Percentiles rank a stretch among this genome's conserved stretches.
phyloP scores from a whole-genome alignment of 2,888 invertebrate genomes.

The Pristionchus maxplancki region DNA sequence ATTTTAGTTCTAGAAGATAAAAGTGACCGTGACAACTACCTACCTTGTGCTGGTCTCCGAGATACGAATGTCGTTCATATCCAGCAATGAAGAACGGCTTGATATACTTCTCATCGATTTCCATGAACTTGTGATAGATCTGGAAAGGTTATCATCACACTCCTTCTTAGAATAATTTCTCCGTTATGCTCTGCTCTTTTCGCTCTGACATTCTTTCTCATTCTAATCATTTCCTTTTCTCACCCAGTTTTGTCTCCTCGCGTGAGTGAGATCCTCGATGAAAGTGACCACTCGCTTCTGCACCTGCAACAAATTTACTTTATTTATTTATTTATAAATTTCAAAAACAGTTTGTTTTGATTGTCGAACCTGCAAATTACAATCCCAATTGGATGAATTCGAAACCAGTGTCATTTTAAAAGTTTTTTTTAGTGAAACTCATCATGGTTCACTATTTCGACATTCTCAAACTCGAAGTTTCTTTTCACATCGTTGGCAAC shows the following conservation, averaged over 20 bases:
- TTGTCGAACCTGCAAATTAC: too few relatives aligned
- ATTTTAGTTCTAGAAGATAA: too few relatives aligned
- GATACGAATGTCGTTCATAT: slow-evolving; percentile 22
- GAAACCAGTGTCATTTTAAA: too few relatives aligned
- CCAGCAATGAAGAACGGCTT: slow-evolving; percentile 42
- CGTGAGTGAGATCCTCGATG: slow-evolving; percentile 43
- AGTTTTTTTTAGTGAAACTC: too few relatives aligned
- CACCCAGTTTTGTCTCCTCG: slow-evolving; percentile 42
- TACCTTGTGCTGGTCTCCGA: slow-evolving; percentile 50
- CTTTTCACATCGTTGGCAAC: background rate
- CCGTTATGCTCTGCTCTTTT: background rate
- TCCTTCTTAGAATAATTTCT: background rate
- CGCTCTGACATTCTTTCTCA: background rate
- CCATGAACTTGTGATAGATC: slow-evolving; percentile 51
- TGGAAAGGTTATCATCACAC: background rate
- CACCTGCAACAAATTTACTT: slow-evolving; percentile 32
- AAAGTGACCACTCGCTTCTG: slow-evolving; percentile 42
- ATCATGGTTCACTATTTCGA: too few relatives aligned
- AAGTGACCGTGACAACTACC: too few relatives aligned
- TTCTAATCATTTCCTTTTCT: slow-evolving; percentile 2
- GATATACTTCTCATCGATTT: slow-evolving; percentile 50
- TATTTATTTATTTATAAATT: background rate
- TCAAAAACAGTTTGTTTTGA: too few relatives aligned
- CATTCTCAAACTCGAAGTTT: too few relatives aligned
- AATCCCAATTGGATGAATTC: too few relatives aligned